Evolutionary conservation across 1,140 invertebrate species (phyloP).

Genomic region (Pectinophora gossypiella): DNA sequence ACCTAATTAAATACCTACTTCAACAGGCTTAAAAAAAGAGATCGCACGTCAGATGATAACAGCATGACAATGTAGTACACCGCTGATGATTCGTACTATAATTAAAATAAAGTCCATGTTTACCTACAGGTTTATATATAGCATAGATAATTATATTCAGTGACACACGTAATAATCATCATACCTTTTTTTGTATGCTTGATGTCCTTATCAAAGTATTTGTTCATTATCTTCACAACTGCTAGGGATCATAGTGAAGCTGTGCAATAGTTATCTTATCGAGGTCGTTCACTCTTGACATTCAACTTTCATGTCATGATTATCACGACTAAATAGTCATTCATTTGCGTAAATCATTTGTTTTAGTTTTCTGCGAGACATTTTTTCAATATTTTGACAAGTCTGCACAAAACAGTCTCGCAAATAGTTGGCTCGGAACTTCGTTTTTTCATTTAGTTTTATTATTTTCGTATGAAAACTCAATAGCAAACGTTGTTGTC

Average conservation of each 20-base stretch:
- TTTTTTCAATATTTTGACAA: no score
- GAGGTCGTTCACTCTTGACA: slow-evolving; percentile 64
- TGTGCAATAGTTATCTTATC: slow-evolving; percentile 49
- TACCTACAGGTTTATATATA: neutral
- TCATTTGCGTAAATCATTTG: no score
- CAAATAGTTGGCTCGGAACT: no score
- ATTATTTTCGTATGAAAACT: no score
- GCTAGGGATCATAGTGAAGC: slow-evolving; percentile 31
- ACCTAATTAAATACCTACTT: no score
- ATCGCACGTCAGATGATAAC: neutral
- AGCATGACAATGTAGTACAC: no score
- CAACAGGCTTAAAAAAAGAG: no score
- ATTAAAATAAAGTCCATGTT: neutral
- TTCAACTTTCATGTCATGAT: slow-evolving; percentile 41
- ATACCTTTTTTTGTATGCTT: neutral
- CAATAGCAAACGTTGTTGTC: no score
- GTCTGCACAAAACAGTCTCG: no score
- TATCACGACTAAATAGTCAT: slow-evolving; percentile 2
- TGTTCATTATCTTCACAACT: slow-evolving; percentile 11
- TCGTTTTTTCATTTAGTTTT: no score
- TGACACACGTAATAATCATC: neutral
- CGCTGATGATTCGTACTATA: no score
- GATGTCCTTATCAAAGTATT: neutral
- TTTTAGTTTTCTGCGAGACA: no score
- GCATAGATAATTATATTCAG: neutral